phyloP scores from a whole-genome alignment of 2,113 vertebrate genomes.

The Oophaga pumilio region DNA sequence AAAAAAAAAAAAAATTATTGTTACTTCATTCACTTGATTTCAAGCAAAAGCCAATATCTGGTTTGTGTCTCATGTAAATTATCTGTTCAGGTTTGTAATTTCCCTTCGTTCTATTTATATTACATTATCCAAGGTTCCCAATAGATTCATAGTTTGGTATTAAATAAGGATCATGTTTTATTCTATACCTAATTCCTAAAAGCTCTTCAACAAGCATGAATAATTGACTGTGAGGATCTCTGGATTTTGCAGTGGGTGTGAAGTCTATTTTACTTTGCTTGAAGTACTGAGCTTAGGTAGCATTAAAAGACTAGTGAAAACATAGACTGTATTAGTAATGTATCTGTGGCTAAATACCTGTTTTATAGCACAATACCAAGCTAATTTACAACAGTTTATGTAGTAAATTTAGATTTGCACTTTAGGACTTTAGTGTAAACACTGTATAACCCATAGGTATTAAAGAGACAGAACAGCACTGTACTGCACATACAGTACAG shows the following conservation, averaged over 20 bases:
- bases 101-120: slow-evolving; percentile 65
- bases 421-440: background rate
- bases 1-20: background rate
- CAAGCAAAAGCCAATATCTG: slow-evolving; percentile 9
- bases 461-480: background rate
- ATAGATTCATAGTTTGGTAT: slow-evolving; percentile 67
- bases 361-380: slow-evolving; percentile 46
- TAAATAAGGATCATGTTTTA: slow-evolving; percentile 73
- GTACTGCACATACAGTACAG: too few relatives aligned
- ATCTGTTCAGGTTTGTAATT: slow-evolving; percentile 12
- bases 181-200: slow-evolving; percentile 73
- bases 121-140: slow-evolving; percentile 69
- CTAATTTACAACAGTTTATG: background rate
- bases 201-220: slow-evolving; percentile 69
- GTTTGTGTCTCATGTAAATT: slow-evolving; percentile 35
- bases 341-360: slow-evolving; percentile 44
- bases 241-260: slow-evolving; percentile 66
- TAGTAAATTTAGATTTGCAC: background rate
- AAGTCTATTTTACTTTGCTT: slow-evolving; percentile 61
- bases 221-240: slow-evolving; percentile 69
- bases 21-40: background rate
- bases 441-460: background rate
- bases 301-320: slow-evolving; percentile 54
- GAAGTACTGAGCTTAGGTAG: slow-evolving; percentile 59
- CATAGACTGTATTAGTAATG: slow-evolving; percentile 45